Conservation (phyloP, 2,113 vertebrate species). For the Mormyrus lacerda region DNA sequence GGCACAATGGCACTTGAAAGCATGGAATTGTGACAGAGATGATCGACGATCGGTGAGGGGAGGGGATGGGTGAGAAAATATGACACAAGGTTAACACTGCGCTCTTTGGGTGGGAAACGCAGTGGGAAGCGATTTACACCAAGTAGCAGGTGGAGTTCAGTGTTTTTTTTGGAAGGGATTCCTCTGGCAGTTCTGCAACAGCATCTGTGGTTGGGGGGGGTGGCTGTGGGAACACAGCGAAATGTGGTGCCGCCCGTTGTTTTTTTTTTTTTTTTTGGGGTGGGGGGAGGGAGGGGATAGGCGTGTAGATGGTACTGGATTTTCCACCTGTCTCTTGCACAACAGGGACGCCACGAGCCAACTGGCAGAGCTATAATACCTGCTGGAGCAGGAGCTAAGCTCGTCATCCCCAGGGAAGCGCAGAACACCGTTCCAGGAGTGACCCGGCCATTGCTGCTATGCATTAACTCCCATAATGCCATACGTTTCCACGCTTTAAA, state of each 20-base stretch:
- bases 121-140: neutral
- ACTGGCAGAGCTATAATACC: neutral
- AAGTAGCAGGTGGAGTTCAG: neutral
- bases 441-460: neutral
- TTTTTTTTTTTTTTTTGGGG: neutral
- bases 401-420: neutral
- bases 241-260: neutral
- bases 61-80: neutral
- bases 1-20: neutral
- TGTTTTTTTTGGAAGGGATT: constrained; percentile 3
- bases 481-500: neutral
- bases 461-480: neutral
- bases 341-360: neutral
- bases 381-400: neutral
- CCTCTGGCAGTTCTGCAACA: neutral
- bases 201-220: neutral
- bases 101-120: neutral
- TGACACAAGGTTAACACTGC: neutral
- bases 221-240: neutral
- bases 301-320: constrained; percentile 3
- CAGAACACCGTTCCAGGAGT: neutral
- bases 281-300: neutral
- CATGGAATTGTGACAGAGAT: neutral
- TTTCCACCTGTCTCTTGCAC: constrained; percentile 3
- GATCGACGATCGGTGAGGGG: neutral